Evolutionary conservation across 2,888 invertebrate species (phyloP).

Genomic region (Platerodrilus igneus): DNA sequence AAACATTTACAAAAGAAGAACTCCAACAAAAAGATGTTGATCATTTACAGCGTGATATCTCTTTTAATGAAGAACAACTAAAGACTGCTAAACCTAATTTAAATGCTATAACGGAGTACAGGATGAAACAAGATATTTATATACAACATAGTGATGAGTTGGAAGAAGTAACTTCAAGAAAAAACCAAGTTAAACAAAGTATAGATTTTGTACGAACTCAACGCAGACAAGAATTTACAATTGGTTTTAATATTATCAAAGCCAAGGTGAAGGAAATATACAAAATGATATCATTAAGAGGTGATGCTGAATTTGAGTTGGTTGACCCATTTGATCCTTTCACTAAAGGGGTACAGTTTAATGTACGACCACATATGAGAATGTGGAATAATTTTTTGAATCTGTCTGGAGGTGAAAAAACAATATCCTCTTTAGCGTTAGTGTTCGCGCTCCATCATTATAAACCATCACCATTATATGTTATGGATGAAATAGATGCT

Average conservation of each 20-base stretch:
- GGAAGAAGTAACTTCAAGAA: slow-evolving; percentile 70
- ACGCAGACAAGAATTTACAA: slow-evolving; percentile 75
- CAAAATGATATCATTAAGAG: slow-evolving; percentile 95
- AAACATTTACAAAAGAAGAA: slow-evolving; percentile 62
- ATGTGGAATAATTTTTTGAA: slow-evolving; percentile 99
- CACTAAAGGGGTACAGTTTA: slow-evolving; percentile 91
- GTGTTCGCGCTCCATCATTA: slow-evolving; percentile 98
- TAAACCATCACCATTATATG: slow-evolving; percentile 96
- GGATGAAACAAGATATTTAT: slow-evolving; percentile 68
- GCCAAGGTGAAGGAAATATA: slow-evolving; percentile 94
- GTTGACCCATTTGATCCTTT: slow-evolving; percentile 95
- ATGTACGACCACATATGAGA: slow-evolving; percentile 96
- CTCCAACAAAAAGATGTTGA: slow-evolving; percentile 55
- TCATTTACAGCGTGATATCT: slow-evolving; percentile 55
- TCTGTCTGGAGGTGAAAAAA: slow-evolving; percentile 97
- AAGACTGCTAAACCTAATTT: slow-evolving; percentile 67
- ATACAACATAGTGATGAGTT: slow-evolving; percentile 71
- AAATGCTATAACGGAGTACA: slow-evolving; percentile 67
- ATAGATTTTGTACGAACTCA: slow-evolving; percentile 66
- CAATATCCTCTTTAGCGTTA: slow-evolving; percentile 88
- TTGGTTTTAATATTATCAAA: slow-evolving; percentile 85
- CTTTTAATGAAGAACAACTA: slow-evolving; percentile 57
- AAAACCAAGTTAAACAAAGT: slow-evolving; percentile 72
- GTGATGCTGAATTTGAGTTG: slow-evolving; percentile 93
- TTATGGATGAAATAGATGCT: slow-evolving; percentile 99